phyloP scores from a whole-genome alignment of 2,797 vertebrate genomes.

The Platalea minor region DNA sequence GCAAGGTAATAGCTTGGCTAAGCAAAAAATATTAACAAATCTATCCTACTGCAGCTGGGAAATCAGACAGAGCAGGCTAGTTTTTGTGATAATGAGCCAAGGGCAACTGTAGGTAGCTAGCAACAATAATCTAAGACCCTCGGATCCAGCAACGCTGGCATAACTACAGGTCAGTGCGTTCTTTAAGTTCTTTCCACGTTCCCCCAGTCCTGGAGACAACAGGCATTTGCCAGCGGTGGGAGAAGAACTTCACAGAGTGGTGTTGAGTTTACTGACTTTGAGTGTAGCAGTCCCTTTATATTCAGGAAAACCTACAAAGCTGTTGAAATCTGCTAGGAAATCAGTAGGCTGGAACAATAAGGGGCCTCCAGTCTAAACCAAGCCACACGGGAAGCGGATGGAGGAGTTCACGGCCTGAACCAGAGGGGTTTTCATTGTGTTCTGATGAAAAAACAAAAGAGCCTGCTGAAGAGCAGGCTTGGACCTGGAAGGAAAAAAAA shows the following conservation, averaged over 20 bases:
- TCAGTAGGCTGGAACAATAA: background rate
- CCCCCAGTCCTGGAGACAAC: background rate
- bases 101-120: background rate
- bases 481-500: background rate
- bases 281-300: background rate
- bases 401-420: background rate
- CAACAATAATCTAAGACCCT: background rate
- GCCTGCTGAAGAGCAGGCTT: background rate
- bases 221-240: background rate
- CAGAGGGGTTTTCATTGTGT: background rate
- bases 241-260: background rate
- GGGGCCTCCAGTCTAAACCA: background rate
- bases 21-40: conserved; percentile 21
- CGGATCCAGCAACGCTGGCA: background rate
- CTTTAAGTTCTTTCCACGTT: background rate
- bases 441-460: background rate
- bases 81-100: background rate
- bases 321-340: background rate
- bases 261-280: background rate
- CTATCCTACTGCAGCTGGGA: background rate
- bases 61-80: background rate
- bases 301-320: background rate
- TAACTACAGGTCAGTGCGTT: background rate
- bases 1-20: background rate
- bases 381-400: fast-evolving